A percentile compares a stretch with the other conserved stretches of the same genome.
Evolutionary conservation across 2,113 vertebrate genomes (phyloP).

Genomic region (Sturnira hondurensis): DNA sequence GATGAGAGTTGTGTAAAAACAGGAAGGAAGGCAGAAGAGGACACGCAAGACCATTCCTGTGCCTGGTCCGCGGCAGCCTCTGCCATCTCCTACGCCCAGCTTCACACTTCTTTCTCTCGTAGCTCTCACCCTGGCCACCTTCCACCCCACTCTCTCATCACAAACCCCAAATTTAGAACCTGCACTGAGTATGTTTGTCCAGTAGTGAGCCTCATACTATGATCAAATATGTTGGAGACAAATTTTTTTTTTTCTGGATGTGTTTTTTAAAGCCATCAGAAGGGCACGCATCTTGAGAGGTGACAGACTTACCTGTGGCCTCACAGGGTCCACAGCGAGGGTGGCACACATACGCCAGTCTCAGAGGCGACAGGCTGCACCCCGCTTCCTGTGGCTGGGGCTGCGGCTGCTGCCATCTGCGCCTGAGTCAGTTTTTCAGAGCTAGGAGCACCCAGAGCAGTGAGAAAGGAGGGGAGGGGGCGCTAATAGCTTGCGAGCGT

Average conservation of each 20-base stretch:
- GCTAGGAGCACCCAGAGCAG: slow-evolving; percentile 48
- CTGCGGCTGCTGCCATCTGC: background rate
- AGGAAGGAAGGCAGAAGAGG: background rate
- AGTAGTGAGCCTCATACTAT: background rate
- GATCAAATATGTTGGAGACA: background rate
- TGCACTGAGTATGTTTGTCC: background rate
- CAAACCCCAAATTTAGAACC: background rate
- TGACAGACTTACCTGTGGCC: background rate
- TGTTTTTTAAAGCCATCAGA: slow-evolving; percentile 1
- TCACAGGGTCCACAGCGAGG: background rate
- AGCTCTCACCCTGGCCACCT: background rate
- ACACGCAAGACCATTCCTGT: accelerated
- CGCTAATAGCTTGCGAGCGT: slow-evolving; percentile 58
- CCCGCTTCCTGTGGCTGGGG: slow-evolving; percentile 49
- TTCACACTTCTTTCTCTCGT: background rate
- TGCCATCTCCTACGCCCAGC: background rate
- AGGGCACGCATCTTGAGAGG: background rate
- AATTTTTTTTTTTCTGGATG: background rate
- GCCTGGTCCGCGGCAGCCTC: too few relatives aligned
- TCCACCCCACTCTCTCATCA: background rate
- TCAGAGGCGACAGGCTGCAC: background rate
- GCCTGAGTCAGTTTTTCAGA: slow-evolving; percentile 49
- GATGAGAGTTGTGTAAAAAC: background rate
- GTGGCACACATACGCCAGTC: background rate
- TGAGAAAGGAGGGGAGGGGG: slow-evolving; percentile 24